Evolutionary conservation across 2,888 invertebrate genomes (phyloP), one percentile per base, ranked within the genome.

Genomic region (Falcaria lacertinaria): DNA sequence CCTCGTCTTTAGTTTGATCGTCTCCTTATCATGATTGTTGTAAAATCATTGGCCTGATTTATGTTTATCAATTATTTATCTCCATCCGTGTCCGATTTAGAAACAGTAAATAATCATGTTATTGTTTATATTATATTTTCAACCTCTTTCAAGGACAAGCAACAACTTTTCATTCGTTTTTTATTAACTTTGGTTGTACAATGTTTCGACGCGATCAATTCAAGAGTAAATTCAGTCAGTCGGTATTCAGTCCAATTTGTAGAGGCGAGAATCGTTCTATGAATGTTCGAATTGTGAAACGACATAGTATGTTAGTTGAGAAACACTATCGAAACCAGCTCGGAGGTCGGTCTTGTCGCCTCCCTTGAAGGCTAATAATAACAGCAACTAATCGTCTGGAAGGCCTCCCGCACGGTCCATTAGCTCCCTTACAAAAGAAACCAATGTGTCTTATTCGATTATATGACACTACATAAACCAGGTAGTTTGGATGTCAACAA

Each of bases 351-450:
- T 38, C 41, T 25, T 32, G 45, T 25, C 50, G 41, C 45, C 44
- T 49, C 50, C 43, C 50, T 38, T 34, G 45, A 43, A 15, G 36
- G 39, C 45, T 44, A 52, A 57, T 52, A 47, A 54, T 47, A 48
- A 14, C 35, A 37, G 16, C 37, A 37, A 22, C 39, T 47, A 52
- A 49, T 49, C 47, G 45, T 13, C 32, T 33, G 50, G 47, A 49
- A 50, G 50, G 52, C 50, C 54, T 48, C 48, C 33, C 36, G 43
- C 28, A 41, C 28, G 22, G 25, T 41, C 35, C 25, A 34, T 40
- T 36, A n/a, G 6, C 7, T 37, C 37, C 37, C 37, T 8, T 19
- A 25, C 25, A 19, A 25, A 37, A 15, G 15, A 37, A 19, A 36
- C 14, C 15, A 6, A 37, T 37, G 36, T 28, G n/a, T n/a, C n/a